phyloP scores from a whole-genome alignment of 2,113 vertebrate species.

The Lepus europaeus region DNA sequence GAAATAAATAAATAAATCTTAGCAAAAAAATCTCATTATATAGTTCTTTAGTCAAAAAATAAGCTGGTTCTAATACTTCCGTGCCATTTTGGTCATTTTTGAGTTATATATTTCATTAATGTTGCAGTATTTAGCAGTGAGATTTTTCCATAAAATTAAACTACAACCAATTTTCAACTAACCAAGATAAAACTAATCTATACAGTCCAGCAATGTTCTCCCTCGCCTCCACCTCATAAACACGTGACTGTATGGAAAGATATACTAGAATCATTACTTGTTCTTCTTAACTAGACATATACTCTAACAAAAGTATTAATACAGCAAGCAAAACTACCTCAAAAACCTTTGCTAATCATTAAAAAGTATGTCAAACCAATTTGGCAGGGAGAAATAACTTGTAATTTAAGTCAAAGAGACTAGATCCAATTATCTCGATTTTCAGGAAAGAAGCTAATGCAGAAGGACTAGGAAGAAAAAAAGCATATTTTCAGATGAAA shows the following conservation, averaged over 20 bases:
- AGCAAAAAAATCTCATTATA: neutral
- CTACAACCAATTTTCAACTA: constrained; percentile 53
- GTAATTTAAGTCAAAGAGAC: neutral
- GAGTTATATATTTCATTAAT: constrained; percentile 52
- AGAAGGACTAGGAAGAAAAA: neutral
- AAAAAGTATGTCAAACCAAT: constrained; percentile 29
- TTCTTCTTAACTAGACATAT: constrained; percentile 11
- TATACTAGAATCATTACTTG: constrained; percentile 55
- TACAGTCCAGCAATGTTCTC: constrained; percentile 59
- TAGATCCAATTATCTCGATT: constrained; percentile 20
- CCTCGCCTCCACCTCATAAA: constrained; percentile 24
- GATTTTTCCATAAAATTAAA: constrained; percentile 60
- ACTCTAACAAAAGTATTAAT: constrained; percentile 22
- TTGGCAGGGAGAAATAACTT: constrained; percentile 30
- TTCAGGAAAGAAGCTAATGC: neutral
- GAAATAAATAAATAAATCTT: too few relatives aligned
- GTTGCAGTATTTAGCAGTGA: constrained; percentile 51
- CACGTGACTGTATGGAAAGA: constrained; percentile 53
- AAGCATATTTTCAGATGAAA: neutral
- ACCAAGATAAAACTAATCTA: constrained; percentile 71
- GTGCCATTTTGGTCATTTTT: constrained; percentile 25
- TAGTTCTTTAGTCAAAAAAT: constrained; percentile 24
- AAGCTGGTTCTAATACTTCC: constrained; percentile 21
- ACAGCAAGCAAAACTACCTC: constrained; percentile 14
- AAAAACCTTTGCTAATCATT: constrained; percentile 11